phyloP scores from a whole-genome alignment of 2,113 vertebrate genomes.

The Neogale vison region DNA sequence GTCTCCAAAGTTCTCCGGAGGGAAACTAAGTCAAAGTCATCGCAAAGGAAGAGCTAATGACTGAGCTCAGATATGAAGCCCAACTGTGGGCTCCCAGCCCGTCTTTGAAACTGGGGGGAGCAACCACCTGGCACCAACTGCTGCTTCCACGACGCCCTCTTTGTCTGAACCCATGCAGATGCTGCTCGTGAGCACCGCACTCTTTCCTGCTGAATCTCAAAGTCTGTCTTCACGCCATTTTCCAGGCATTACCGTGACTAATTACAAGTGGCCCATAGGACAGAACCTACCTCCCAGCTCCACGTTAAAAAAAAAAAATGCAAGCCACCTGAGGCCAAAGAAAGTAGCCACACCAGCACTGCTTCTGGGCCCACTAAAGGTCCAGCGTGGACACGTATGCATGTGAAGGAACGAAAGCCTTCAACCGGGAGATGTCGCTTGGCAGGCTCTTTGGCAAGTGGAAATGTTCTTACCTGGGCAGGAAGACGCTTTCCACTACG shows the following conservation, averaged over 20 bases:
- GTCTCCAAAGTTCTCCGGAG: background rate
- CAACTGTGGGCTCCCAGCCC: background rate
- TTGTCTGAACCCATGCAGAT: background rate
- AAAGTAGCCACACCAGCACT: background rate
- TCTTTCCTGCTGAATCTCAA: background rate
- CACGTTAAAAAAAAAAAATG: background rate
- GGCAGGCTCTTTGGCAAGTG: background rate
- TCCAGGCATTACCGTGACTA: background rate
- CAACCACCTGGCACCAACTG: background rate
- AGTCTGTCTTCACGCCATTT: background rate
- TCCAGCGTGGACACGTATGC: background rate
- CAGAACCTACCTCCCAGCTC: background rate
- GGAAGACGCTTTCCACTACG: slow-evolving; percentile 95
- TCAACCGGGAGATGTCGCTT: background rate
- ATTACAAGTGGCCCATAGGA: background rate
- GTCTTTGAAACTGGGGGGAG: background rate
- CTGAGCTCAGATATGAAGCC: background rate
- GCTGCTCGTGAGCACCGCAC: background rate
- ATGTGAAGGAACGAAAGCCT: background rate
- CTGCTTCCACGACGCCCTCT: background rate
- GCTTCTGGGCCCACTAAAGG: background rate
- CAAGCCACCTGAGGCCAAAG: background rate
- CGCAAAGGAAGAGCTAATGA: background rate
- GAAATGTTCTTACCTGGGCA: slow-evolving; percentile 91
- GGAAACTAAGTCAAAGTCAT: background rate